Percentiles rank a stretch among this genome's conserved stretches.
phyloP scores from a whole-genome alignment of 1,140 invertebrate species.

The Nomia melanderi region DNA sequence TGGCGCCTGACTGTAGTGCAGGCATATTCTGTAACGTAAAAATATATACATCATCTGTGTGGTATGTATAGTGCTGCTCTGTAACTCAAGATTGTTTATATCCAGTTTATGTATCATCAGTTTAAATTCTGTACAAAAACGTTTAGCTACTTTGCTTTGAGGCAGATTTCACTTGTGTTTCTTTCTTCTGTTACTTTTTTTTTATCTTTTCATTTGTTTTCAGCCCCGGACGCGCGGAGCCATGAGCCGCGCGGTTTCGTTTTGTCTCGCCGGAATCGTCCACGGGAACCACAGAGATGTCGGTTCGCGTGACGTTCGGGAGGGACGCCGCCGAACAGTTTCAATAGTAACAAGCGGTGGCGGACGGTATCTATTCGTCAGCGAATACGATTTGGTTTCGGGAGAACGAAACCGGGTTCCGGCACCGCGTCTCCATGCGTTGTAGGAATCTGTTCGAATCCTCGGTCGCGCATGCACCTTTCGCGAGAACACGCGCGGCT shows the following conservation, averaged over 20 bases:
- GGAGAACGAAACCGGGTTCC: neutral
- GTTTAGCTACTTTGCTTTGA: slow-evolving; percentile 70
- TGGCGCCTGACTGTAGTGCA: slow-evolving; percentile 76
- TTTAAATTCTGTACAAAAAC: slow-evolving; percentile 81
- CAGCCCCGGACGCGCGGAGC: slow-evolving; percentile 47
- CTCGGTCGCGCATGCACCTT: neutral
- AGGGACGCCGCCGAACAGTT: neutral
- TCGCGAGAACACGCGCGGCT: slow-evolving; percentile 57
- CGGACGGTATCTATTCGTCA: neutral
- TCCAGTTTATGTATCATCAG: slow-evolving; percentile 72
- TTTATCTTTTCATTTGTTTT: too few relatives aligned
- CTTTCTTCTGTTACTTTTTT: too few relatives aligned
- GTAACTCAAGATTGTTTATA: slow-evolving; percentile 82
- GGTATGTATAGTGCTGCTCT: slow-evolving; percentile 82
- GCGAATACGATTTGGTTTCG: neutral
- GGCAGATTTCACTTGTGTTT: slow-evolving; percentile 63
- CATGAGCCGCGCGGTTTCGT: slow-evolving; percentile 47
- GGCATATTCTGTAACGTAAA: slow-evolving; percentile 82
- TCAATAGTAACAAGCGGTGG: neutral
- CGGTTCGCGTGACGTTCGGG: neutral
- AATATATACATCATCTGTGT: slow-evolving; percentile 82
- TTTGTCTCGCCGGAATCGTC: neutral
- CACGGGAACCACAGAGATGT: neutral
- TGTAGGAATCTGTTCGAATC: neutral
- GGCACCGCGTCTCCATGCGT: neutral